Evolutionary conservation across 2,113 vertebrate species (phyloP).

Genomic region (Clarias gariepinus): DNA sequence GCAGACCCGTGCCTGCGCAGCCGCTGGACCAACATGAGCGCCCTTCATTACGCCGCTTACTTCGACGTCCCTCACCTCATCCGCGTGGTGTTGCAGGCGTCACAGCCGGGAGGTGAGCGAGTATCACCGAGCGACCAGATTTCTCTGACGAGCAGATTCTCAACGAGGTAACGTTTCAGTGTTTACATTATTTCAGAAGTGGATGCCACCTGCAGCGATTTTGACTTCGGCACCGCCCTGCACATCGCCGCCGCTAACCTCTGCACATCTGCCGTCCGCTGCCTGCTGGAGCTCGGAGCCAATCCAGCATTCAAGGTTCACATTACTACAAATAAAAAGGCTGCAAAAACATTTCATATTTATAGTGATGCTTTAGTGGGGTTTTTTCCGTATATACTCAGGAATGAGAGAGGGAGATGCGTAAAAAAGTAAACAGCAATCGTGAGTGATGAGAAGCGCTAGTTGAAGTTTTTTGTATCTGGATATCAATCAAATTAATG

Average conservation of each 20-base stretch:
- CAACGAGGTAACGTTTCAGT: background rate
- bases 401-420: background rate
- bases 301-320: slow-evolving; percentile 95
- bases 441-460: background rate
- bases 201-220: slow-evolving; percentile 96
- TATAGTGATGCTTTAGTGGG: background rate
- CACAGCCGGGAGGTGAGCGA: slow-evolving; percentile 85
- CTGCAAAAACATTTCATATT: background rate
- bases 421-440: background rate
- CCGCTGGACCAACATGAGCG: slow-evolving; percentile 98
- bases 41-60: slow-evolving; percentile 96
- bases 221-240: slow-evolving; percentile 94
- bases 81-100: slow-evolving; percentile 84
- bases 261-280: slow-evolving; percentile 85
- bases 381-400: background rate
- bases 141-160: background rate
- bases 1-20: slow-evolving; percentile 88
- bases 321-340: background rate
- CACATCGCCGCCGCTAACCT: slow-evolving; percentile 95
- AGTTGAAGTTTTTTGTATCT: background rate
- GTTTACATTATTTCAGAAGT: slow-evolving; percentile 76
- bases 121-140: background rate
- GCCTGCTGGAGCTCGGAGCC: slow-evolving; percentile 89
- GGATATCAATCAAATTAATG: background rate
- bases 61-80: slow-evolving; percentile 95